Conservation (phyloP, 2,888 invertebrate species). For the Yponomeuta plumbellus region DNA sequence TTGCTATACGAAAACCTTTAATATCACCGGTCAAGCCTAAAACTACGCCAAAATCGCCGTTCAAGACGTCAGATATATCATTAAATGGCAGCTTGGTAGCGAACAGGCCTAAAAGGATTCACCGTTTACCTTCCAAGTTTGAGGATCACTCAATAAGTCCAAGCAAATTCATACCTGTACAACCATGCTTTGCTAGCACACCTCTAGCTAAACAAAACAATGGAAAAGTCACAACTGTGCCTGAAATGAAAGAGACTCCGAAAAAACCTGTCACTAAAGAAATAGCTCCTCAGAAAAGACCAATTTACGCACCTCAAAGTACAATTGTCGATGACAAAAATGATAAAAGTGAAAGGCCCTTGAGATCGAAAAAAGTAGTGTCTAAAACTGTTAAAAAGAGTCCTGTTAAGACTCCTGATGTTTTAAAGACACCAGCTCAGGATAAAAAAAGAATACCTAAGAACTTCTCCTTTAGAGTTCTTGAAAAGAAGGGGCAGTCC, state of each 20-base stretch:
- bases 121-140: conserved; percentile 53
- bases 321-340: conserved; percentile 45
- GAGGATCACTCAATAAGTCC: conserved; percentile 58
- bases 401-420: conserved; percentile 17
- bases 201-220: conserved; percentile 32
- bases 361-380: conserved; percentile 15
- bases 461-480: conserved; percentile 43
- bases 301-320: neutral
- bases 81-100: conserved; percentile 39
- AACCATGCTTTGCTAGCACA: conserved; percentile 55
- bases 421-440: neutral
- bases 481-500: conserved; percentile 40
- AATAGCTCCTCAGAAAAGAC: conserved; percentile 25
- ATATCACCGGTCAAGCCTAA: neutral
- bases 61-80: conserved; percentile 38
- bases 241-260: neutral
- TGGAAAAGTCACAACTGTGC: neutral
- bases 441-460: conserved; percentile 27
- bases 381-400: conserved; percentile 10
- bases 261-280: conserved; percentile 23
- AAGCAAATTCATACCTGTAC: conserved; percentile 46
- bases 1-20: neutral
- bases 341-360: conserved; percentile 26
- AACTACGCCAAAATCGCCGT: conserved; percentile 27
- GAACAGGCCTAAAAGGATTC: conserved; percentile 50